These are phyloP conservation scores for Sminthurides bifidus DNA, from an alignment of 1,140 invertebrate genomes.

Conservation along the genomic window DNA sequence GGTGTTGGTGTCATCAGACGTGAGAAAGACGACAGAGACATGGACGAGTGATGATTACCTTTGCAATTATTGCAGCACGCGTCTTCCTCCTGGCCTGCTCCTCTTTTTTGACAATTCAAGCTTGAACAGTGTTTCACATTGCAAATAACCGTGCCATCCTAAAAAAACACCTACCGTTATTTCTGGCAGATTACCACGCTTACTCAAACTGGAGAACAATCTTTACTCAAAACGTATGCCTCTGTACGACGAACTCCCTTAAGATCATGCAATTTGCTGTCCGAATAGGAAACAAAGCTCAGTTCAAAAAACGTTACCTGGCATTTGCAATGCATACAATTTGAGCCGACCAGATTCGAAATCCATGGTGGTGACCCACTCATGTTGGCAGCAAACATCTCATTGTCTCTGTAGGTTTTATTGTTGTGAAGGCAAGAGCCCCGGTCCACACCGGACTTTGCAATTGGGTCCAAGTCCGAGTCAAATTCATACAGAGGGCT, in stretches of 20 bases:
- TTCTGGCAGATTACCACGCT: background rate
- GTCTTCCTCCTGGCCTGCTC: background rate
- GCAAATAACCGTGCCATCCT: conserved; percentile 31
- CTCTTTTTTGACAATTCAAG: conserved; percentile 15
- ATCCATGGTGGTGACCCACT: conserved; percentile 31
- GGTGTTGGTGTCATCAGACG: too few relatives aligned
- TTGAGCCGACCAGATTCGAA: conserved; percentile 18
- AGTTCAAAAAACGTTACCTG: conserved; percentile 25
- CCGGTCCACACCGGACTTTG: conserved; percentile 15
- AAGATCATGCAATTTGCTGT: too few relatives aligned
- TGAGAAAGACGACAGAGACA: too few relatives aligned
- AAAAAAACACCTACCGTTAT: conserved; percentile 3
- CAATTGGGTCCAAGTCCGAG: conserved; percentile 15
- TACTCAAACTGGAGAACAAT: too few relatives aligned
- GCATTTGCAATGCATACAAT: conserved; percentile 34
- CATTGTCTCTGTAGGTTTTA: conserved; percentile 30
- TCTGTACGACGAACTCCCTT: too few relatives aligned
- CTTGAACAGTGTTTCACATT: conserved; percentile 18
- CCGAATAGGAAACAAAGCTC: background rate
- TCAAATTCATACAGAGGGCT: conserved; percentile 1
- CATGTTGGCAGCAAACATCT: conserved; percentile 33
- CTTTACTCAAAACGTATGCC: too few relatives aligned
- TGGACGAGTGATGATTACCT: background rate
- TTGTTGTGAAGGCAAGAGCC: conserved; percentile 26
- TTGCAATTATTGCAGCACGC: conserved; percentile 2